Percentiles rank a stretch among this genome's conserved stretches.
Evolutionary conservation across 2,113 vertebrate genomes (phyloP).

Genomic region (Addax nasomaculatus): DNA sequence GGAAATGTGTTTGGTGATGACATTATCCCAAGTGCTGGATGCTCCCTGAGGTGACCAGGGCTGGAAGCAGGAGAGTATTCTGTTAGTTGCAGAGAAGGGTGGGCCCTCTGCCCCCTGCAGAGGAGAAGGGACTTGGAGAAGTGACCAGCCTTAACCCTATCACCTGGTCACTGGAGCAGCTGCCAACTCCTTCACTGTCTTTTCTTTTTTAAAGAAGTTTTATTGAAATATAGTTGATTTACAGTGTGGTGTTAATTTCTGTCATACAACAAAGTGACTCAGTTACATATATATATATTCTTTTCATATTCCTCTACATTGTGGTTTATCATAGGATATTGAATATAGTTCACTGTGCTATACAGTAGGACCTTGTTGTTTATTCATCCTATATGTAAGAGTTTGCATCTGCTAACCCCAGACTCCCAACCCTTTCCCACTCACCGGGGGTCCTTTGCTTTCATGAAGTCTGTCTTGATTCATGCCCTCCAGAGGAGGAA

Average conservation of each 20-base stretch:
- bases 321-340: not conserved
- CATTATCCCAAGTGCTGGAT: not conserved
- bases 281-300: not conserved
- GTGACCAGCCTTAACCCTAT: not conserved
- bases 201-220: not conserved
- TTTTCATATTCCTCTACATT: not conserved
- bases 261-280: not conserved
- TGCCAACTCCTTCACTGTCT: not conserved
- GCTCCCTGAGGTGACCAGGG: not conserved
- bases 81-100: not conserved
- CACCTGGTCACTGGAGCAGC: not conserved
- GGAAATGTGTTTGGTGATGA: not conserved
- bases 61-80: not conserved
- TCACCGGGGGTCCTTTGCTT: not conserved
- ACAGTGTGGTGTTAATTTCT: not conserved
- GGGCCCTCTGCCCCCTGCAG: not conserved
- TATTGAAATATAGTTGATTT: not conserved
- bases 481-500: not conserved
- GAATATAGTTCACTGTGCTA: not conserved
- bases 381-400: not conserved
- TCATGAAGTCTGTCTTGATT: not conserved
- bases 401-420: not conserved
- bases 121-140: not conserved
- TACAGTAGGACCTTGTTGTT: not conserved
- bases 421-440: not conserved